Evolutionary conservation across 2,888 invertebrate genomes (phyloP).

Genomic region (Laothoe populi): DNA sequence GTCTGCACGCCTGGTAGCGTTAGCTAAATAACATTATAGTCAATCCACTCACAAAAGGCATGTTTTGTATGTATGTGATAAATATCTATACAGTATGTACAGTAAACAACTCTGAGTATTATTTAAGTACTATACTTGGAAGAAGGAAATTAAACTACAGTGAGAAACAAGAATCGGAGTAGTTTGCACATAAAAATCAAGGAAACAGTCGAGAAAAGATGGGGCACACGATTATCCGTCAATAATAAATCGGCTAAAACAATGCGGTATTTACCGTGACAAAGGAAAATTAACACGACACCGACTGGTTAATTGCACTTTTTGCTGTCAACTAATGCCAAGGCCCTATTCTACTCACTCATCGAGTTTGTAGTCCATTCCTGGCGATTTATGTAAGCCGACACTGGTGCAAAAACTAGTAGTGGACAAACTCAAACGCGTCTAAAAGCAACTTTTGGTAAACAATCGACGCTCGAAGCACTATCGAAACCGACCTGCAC

Average conservation of each 20-base stretch:
- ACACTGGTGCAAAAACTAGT: slow-evolving; percentile 69
- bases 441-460: slow-evolving; percentile 51
- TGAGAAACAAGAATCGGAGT: slow-evolving; percentile 5
- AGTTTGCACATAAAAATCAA: slow-evolving; percentile 24
- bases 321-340: slow-evolving; percentile 80
- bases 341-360: slow-evolving; percentile 75
- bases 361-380: slow-evolving; percentile 79
- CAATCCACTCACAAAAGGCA: not conserved
- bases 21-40: slow-evolving; percentile 34
- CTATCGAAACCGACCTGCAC: slow-evolving; percentile 66
- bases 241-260: slow-evolving; percentile 76
- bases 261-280: slow-evolving; percentile 78
- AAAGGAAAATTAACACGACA: slow-evolving; percentile 77
- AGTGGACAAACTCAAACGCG: slow-evolving; percentile 62
- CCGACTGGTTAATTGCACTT: slow-evolving; percentile 77
- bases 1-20: slow-evolving; percentile 60
- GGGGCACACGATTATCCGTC: slow-evolving; percentile 18
- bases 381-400: slow-evolving; percentile 75
- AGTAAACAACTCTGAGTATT: slow-evolving; percentile 23
- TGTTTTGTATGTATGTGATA: too few species aligned
- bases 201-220: slow-evolving; percentile 26
- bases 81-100: too few species aligned
- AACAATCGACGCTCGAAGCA: slow-evolving; percentile 56
- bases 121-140: not conserved
- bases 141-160: slow-evolving; percentile 10